Percentiles rank a stretch among this genome's conserved stretches.
These are phyloP conservation scores for Trematomus bernacchii DNA, from an alignment of 2,797 vertebrate genomes.

Conservation along the genomic window DNA sequence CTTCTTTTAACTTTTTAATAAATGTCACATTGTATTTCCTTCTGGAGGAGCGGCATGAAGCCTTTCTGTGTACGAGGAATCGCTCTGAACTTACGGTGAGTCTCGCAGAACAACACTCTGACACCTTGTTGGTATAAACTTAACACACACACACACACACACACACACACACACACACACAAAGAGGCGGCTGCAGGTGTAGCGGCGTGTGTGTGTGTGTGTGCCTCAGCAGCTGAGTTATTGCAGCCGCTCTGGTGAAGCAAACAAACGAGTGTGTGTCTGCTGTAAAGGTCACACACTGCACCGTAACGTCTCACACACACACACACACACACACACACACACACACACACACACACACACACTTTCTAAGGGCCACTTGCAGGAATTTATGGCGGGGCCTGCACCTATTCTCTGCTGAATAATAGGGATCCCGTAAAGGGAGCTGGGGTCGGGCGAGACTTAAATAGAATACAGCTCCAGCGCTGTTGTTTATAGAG, in stretches of 20 bases:
- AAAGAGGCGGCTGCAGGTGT: too few species aligned
- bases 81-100: too few species aligned
- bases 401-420: constrained; percentile 72
- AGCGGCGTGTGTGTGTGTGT: too few species aligned
- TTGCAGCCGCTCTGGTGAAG: constrained; percentile 70
- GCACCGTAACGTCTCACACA: constrained; percentile 71
- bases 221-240: constrained; percentile 68
- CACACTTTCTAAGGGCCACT: constrained; percentile 67
- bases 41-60: not conserved
- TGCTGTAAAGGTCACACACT: constrained; percentile 79
- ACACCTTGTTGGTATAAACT: too few species aligned
- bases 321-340: constrained; percentile 42
- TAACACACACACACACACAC: too few species aligned
- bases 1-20: too few species aligned
- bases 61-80: not conserved
- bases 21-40: not conserved
- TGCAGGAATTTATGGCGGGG: constrained; percentile 77
- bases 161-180: too few species aligned
- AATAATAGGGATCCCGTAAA: constrained; percentile 74
- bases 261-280: constrained; percentile 82
- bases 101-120: too few species aligned
- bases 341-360: constrained; percentile 23
- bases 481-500: constrained; percentile 59
- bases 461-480: constrained; percentile 66
- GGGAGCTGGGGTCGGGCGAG: constrained; percentile 51